Conservation (phyloP, 2,113 vertebrate species). For the Tragelaphus strepsiceros region DNA sequence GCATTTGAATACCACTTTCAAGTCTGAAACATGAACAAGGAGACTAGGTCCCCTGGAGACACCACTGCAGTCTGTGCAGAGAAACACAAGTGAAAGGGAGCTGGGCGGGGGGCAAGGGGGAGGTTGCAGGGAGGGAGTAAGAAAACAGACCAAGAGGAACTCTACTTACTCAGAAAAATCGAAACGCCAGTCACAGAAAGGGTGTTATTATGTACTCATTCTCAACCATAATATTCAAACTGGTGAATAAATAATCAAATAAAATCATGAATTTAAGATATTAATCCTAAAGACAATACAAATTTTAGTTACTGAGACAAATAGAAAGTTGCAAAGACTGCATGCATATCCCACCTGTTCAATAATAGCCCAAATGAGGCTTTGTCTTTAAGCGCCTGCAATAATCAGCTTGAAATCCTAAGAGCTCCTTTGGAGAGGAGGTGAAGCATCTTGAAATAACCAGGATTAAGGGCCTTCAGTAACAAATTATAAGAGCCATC, state of each 20-base stretch:
- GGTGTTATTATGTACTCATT: background rate
- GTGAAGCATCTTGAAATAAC: background rate
- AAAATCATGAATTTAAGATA: background rate
- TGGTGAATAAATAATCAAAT: background rate
- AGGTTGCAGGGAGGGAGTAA: background rate
- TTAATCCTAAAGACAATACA: background rate
- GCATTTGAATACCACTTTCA: constrained; percentile 74
- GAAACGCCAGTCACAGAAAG: constrained; percentile 16
- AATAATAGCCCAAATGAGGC: rapidly evolving
- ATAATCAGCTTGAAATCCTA: background rate
- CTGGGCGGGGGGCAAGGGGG: rapidly evolving
- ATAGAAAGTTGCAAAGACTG: background rate
- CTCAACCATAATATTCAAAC: background rate
- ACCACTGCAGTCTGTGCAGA: constrained; percentile 26
- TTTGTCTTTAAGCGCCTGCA: background rate
- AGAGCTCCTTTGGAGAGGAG: background rate
- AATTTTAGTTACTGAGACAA: background rate
- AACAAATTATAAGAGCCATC: rapidly evolving
- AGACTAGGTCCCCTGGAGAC: constrained; percentile 73
- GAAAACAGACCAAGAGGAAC: constrained; percentile 41
- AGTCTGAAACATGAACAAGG: constrained; percentile 78
- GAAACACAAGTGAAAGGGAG: constrained; percentile 40
- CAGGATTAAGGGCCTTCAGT: rapidly evolving
- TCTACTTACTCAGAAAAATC: constrained; percentile 30
- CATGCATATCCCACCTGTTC: rapidly evolving